Conservation (phyloP, 2,797 vertebrate species). For the Arrhamphus sclerolepis region DNA sequence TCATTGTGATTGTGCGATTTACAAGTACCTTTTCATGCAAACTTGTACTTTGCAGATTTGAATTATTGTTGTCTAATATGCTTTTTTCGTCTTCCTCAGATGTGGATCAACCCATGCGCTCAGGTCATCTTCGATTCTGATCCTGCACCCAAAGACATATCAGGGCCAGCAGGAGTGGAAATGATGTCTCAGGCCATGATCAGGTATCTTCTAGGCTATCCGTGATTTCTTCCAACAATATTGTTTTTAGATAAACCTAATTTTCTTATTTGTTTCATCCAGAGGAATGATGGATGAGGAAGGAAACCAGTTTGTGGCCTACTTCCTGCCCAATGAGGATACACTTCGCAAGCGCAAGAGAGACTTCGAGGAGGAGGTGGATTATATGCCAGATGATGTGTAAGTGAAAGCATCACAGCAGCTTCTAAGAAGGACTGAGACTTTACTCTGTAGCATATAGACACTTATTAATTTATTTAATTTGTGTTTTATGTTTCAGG, state of each 20-base stretch:
- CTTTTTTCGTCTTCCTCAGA: conserved; percentile 71
- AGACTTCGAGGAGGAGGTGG: conserved; percentile 89
- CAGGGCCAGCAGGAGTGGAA: conserved; percentile 85
- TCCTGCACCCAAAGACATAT: conserved; percentile 91
- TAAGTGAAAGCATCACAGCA: conserved; percentile 60
- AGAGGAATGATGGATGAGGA: conserved; percentile 99
- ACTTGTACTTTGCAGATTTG: not conserved
- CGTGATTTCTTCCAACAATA: not conserved
- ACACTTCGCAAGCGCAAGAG: conserved; percentile 92
- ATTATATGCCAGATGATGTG: conserved; percentile 93
- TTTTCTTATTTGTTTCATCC: conserved; percentile 17
- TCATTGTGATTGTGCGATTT: not conserved
- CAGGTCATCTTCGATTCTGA: conserved; percentile 97
- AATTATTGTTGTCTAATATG: not conserved
- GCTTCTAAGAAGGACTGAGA: not conserved
- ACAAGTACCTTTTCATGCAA: not conserved
- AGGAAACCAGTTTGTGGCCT: conserved; percentile 97
- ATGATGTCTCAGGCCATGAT: conserved; percentile 99
- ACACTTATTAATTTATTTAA: not conserved
- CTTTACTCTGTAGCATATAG: too few relatives aligned
- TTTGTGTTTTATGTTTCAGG: conserved; percentile 64
- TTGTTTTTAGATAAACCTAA: not conserved
- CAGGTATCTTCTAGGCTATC: conserved; percentile 74
- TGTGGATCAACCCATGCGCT: conserved; percentile 98
- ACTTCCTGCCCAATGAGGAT: conserved; percentile 93